Conservation (phyloP, 2,888 invertebrate genomes). For the Fragum fragum region DNA sequence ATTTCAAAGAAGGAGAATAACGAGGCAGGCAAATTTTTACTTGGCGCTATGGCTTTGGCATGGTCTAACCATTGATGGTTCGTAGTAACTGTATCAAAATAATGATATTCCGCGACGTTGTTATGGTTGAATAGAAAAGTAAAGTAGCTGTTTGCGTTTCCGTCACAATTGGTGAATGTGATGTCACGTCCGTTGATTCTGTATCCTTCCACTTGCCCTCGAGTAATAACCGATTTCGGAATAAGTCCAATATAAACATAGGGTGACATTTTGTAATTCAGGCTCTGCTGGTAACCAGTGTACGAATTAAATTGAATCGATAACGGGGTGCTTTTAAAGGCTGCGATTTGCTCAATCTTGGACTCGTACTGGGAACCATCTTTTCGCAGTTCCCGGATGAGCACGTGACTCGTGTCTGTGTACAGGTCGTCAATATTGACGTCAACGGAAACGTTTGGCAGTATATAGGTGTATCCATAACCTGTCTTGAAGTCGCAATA, state of each 20-base stretch:
- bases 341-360: constrained; percentile 50
- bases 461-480: constrained; percentile 68
- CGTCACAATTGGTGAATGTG: constrained; percentile 60
- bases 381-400: constrained; percentile 52
- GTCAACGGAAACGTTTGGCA: constrained; percentile 41
- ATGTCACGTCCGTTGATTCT: constrained; percentile 50
- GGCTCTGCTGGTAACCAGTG: constrained; percentile 38
- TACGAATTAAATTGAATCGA: constrained; percentile 58
- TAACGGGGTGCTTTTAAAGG: constrained; percentile 40
- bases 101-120: constrained; percentile 22
- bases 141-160: constrained; percentile 66
- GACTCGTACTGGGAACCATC: constrained; percentile 57
- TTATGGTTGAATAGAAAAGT: constrained; percentile 55
- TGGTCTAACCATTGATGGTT: constrained; percentile 16
- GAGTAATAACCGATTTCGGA: constrained; percentile 26
- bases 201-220: constrained; percentile 39
- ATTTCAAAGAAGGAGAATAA: constrained; percentile 60
- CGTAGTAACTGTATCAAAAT: constrained; percentile 5
- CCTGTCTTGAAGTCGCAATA: constrained; percentile 66
- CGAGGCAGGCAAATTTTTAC: constrained; percentile 30
- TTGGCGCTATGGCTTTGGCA: constrained; percentile 24
- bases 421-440: constrained; percentile 63
- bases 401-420: constrained; percentile 52
- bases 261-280: constrained; percentile 56
- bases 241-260: constrained; percentile 66